phyloP scores from a whole-genome alignment of 2,888 invertebrate species.

The Tryphoninae sp. region DNA sequence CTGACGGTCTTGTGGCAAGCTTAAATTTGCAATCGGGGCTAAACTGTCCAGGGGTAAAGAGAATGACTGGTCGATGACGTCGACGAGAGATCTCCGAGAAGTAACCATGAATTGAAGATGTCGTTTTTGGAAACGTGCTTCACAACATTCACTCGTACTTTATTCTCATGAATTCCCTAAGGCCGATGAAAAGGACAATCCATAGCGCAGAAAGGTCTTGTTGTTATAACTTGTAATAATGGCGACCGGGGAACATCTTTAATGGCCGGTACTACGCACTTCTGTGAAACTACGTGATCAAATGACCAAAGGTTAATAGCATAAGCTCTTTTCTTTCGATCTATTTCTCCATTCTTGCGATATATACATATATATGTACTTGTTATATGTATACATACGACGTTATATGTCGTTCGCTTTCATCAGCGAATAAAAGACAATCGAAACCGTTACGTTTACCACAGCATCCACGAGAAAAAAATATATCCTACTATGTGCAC shows the following conservation, averaged over 20 bases:
- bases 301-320: conserved; percentile 41
- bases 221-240: conserved; percentile 47
- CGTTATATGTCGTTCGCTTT: not conserved
- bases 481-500: conserved; percentile 65
- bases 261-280: conserved; percentile 27
- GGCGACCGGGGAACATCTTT: conserved; percentile 46
- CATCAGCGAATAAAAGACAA: conserved; percentile 21
- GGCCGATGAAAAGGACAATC: conserved; percentile 33
- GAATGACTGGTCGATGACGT: conserved; percentile 21
- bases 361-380: not conserved
- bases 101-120: conserved; percentile 46
- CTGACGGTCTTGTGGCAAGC: conserved; percentile 55
- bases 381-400: conserved; percentile 3
- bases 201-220: not conserved
- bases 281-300: conserved; percentile 21
- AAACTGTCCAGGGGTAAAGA: conserved; percentile 22
- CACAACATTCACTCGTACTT: conserved; percentile 21
- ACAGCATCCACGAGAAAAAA: conserved; percentile 13
- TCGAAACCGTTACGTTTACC: conserved; percentile 26
- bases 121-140: conserved; percentile 17
- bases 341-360: not conserved
- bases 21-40: conserved; percentile 58
- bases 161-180: conserved; percentile 40
- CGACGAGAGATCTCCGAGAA: conserved; percentile 30
- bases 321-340: conserved; percentile 24